Percentiles rank a stretch among this genome's conserved stretches.
phyloP scores from a whole-genome alignment of 2,113 vertebrate species.

The Fukomys damarensis region DNA sequence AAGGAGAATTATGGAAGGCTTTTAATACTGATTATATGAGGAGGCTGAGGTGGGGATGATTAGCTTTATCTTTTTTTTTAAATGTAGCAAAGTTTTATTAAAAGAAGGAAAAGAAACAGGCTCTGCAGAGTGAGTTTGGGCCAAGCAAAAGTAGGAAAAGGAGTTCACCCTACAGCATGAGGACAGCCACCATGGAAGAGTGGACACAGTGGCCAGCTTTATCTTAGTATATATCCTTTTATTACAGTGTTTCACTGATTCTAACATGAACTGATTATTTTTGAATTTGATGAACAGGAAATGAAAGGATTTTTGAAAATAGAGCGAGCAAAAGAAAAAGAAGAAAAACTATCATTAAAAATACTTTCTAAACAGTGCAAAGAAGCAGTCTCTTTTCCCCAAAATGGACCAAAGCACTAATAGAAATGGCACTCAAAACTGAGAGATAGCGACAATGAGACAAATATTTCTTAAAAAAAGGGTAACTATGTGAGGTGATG shows the following conservation, averaged over 20 bases:
- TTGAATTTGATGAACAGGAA: conserved; percentile 34
- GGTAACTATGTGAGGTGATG: not conserved
- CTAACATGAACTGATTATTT: conserved; percentile 42
- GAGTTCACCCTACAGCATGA: not conserved
- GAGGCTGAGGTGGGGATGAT: not conserved
- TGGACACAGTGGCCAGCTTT: not conserved
- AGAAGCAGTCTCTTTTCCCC: conserved; percentile 6
- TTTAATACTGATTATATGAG: conserved; percentile 18
- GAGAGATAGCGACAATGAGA: conserved; percentile 16
- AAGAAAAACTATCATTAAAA: conserved; percentile 12
- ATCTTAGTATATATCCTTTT: conserved; percentile 26
- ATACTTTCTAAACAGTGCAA: conserved; percentile 11
- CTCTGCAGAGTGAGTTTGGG: not conserved
- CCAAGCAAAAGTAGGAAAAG: not conserved
- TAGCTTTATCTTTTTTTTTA: not conserved
- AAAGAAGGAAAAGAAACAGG: not conserved
- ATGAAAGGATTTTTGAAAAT: conserved; percentile 39
- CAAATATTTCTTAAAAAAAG: not conserved
- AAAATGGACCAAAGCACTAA: not conserved
- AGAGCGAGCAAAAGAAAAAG: conserved; percentile 22
- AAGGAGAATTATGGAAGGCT: not conserved
- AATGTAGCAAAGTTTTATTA: not conserved
- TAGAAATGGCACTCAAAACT: conserved; percentile 22
- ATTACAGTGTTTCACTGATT: conserved; percentile 10
- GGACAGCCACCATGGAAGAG: not conserved